Evolutionary conservation across 2,888 invertebrate species (phyloP), one percentile per base, ranked within the genome.

Genomic region (Tolmerus cingulatus): DNA sequence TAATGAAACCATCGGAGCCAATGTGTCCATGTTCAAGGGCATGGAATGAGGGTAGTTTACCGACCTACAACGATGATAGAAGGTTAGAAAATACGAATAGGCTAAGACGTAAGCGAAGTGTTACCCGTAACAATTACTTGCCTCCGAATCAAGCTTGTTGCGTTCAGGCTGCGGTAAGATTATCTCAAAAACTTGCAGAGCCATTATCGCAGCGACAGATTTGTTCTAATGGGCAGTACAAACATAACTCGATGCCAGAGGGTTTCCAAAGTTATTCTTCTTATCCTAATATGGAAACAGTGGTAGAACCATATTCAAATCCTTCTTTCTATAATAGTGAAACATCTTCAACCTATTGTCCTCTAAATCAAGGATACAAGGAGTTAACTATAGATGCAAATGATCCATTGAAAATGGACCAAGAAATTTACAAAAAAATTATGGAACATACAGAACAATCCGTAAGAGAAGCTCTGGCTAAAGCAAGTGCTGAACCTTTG

Each of bases 391-490:
- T 86, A n/a, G 37, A 77, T 12, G 2, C 76, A 2, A 34, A 57
- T 23, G 66, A 86, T 43, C 86, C 86, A 8, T 43, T 4, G 12
- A 85, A 74, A 74, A 30, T 85, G n/a, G 85, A 85, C 19, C 23
- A 27, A 23, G 79, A 79, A 40, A 86, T 86, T 57, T 79, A 78
- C 16, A 78, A 77, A 37, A 40, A 74, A 40, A 79, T 86, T 66
- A 40, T 66, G 40, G 40, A 86, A n/a, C 86, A 86, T 16, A 86
- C 78, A 7, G 86, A 86, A n/a, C 78, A 86, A 23, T 55, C 86
- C 9, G 40, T 86, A 9, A 30, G 79, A 30, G 78, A 86, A 16
- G 86, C 86, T 43, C 40, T 86, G 23, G 78, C 55, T 8, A 86
- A 86, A n/a, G 78, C 79, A 34, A 66, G 43, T 66, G 37, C 66